These are phyloP conservation scores for Spheniscus humboldti DNA, from an alignment of 2,797 vertebrate species.

Conservation along the genomic window DNA sequence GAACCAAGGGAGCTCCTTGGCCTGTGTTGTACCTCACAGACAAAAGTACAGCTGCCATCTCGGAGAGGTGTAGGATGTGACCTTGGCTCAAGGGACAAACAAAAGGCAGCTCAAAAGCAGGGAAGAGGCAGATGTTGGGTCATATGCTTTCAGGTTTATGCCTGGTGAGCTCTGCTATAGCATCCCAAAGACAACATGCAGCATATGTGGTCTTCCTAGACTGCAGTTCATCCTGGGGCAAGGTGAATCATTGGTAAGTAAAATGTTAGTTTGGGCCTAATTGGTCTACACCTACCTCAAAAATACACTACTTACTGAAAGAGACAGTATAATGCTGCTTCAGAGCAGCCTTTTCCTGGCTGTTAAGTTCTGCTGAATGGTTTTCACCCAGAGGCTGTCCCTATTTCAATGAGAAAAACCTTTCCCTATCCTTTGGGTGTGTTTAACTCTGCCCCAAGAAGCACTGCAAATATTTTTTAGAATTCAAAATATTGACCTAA, in stretches of 20 bases:
- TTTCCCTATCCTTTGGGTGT: background rate
- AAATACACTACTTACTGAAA: background rate
- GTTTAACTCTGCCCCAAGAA: background rate
- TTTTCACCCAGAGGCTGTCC: background rate
- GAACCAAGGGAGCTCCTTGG: background rate
- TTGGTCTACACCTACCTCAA: background rate
- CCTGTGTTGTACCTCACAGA: background rate
- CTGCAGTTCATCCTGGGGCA: background rate
- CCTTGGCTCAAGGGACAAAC: background rate
- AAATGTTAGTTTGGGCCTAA: background rate
- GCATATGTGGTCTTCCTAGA: background rate
- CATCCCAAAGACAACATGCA: background rate
- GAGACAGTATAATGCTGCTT: background rate
- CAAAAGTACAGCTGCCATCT: rapidly evolving
- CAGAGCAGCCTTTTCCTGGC: background rate
- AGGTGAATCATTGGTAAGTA: background rate
- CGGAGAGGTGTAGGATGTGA: background rate
- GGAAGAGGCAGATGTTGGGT: background rate
- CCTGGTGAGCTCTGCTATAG: background rate
- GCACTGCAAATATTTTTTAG: background rate
- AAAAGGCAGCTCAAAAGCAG: background rate
- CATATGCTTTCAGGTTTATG: background rate
- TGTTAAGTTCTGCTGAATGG: background rate
- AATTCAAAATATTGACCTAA: background rate
- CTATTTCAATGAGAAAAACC: background rate